A percentile compares a stretch with the other conserved stretches of the same genome.
These are phyloP conservation scores for Drosophila ananassae DNA, from an alignment of 1,140 invertebrate species.

Conservation along the genomic window DNA sequence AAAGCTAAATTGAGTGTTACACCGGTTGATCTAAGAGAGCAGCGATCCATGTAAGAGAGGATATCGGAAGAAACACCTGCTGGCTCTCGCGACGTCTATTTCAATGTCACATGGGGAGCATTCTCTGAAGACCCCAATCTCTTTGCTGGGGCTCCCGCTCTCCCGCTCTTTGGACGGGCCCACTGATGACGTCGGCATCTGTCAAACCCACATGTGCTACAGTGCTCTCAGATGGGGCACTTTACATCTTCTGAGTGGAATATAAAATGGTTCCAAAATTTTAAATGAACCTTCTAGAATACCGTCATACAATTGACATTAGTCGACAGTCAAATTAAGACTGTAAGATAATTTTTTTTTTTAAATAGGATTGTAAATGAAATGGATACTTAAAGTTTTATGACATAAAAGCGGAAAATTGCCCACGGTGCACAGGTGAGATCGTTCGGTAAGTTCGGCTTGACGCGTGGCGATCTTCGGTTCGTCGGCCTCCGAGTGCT, in stretches of 20 bases:
- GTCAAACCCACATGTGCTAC: constrained; percentile 22
- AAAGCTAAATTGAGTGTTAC: constrained; percentile 2
- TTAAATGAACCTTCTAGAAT: no score
- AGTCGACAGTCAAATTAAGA: no score
- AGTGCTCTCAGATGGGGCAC: not conserved
- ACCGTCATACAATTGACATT: no score
- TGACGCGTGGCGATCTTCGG: constrained; percentile 70
- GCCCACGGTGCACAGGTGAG: constrained; percentile 20
- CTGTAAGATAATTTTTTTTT: no score
- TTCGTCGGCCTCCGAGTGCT: constrained; percentile 22
- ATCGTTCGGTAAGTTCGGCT: constrained; percentile 18
- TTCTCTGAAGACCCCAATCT: not conserved
- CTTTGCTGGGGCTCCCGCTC: not conserved
- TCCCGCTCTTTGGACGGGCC: constrained; percentile 7
- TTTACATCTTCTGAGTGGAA: not conserved
- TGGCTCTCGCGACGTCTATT: not conserved
- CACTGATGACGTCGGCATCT: constrained; percentile 5
- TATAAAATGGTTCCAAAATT: not conserved
- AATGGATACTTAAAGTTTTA: no score
- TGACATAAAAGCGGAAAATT: not conserved
- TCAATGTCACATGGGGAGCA: constrained; percentile 31
- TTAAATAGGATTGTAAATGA: no score
- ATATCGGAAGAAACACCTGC: constrained; percentile 18
- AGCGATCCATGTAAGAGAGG: not conserved
- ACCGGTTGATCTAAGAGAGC: constrained; percentile 5